Evolutionary conservation across 1,140 invertebrate genomes (phyloP), one percentile per base, ranked within the genome.

Genomic region (Ostrea denselamellosa): DNA sequence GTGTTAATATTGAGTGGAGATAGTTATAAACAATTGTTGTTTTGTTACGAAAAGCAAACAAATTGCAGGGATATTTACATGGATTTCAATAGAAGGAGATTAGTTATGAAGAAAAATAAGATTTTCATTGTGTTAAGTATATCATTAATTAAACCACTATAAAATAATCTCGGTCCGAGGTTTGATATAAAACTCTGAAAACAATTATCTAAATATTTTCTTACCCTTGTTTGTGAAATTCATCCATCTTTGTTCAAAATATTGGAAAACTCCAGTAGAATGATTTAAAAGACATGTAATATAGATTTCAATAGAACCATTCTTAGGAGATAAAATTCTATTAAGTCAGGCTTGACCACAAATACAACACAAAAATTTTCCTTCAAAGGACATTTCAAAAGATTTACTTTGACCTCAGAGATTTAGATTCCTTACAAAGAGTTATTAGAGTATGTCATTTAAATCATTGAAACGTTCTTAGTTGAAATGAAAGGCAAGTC

Each of bases 271-370:
- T 77, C 22, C 68, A 22, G 22, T 77, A 34, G 22, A 77, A 77
- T 34, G 68, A 77, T 77, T 77, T 34, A 77, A 77, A 77, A 77
- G 25, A 77, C 68, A 28, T 25, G 68, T 9, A 77, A 12, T 12
- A 77, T 77, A 77, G 28, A 77, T 34, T 77, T 77, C 25, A 77
- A 77, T 77, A 25, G 68, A 77, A 77, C 25, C 28, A 34, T 77
- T 77, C 68, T 77, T 9, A 77, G 68, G 68, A 77, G 68, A 77
- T 77, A 77, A 77, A 77, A 77, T 77, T 77, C 68, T 77, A 77
- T 77, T 77, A 77, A 77, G 68, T 77, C 68, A 77, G 68, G 68
- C 68, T 77, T 77, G 68, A 77, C 68, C 68, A 77, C 68, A 77
- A 77, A 77, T 77, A 77, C 68, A 77, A 77, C 68, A 77, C 68